A percentile compares a stretch with the other conserved stretches of the same genome.
Conservation (phyloP, 2,113 vertebrate genomes). For the Macrotis lagotis region DNA sequence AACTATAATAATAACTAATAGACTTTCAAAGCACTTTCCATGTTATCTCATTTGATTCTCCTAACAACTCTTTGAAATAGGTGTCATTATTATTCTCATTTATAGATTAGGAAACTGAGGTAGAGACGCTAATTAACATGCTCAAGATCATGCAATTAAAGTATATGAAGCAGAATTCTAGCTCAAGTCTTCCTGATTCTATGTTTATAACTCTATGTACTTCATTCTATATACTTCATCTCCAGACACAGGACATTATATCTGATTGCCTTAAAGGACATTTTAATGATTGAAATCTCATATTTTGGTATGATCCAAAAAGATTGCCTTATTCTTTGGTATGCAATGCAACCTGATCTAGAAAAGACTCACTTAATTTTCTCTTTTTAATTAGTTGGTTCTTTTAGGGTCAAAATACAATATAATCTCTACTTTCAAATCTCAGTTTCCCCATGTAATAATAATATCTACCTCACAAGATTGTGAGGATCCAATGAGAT, state of each 20-base stretch:
- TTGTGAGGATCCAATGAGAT: neutral
- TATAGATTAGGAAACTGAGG: neutral
- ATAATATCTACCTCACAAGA: neutral
- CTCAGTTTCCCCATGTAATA: neutral
- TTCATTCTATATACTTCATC: too few species aligned
- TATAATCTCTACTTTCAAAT: too few species aligned
- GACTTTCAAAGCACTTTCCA: neutral
- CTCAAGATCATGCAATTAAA: neutral
- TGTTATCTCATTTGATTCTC: neutral
- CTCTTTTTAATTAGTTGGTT: too few species aligned
- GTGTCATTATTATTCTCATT: neutral
- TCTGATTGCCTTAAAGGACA: too few species aligned
- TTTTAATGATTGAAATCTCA: too few species aligned
- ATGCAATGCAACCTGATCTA: too few species aligned
- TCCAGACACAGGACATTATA: too few species aligned
- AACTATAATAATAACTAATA: too few species aligned
- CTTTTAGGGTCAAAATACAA: too few species aligned
- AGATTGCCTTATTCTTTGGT: too few species aligned
- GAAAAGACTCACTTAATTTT: too few species aligned
- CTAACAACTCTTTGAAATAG: neutral
- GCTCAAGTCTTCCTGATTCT: neutral
- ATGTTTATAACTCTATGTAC: neutral
- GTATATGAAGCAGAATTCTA: neutral
- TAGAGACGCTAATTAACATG: neutral
- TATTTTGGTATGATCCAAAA: too few species aligned